Evolutionary conservation across 2,797 vertebrate species (phyloP).

Genomic region (Phrynocephalus forsythii): DNA sequence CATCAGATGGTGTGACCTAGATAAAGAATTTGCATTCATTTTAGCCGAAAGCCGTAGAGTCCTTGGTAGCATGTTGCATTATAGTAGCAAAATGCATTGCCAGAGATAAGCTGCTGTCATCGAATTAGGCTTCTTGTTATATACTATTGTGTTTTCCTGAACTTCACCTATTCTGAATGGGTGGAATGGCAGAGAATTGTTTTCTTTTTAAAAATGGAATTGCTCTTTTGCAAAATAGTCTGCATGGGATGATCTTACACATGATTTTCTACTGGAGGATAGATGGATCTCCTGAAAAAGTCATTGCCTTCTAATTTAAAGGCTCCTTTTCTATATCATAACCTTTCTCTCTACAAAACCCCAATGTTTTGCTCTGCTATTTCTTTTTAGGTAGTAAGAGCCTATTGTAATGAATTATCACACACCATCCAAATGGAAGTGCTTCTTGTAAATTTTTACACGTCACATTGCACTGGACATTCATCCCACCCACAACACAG

Average conservation of each 20-base stretch:
- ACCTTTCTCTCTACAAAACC: slow-evolving; percentile 33
- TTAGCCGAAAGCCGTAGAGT: slow-evolving; percentile 32
- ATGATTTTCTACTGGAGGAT: slow-evolving; percentile 42
- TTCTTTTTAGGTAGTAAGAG: slow-evolving; percentile 35
- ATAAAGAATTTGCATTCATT: slow-evolving; percentile 51
- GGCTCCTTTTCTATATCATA: slow-evolving; percentile 21
- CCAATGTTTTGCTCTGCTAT: slow-evolving; percentile 16
- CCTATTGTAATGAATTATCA: slow-evolving; percentile 31
- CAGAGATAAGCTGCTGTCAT: slow-evolving; percentile 29
- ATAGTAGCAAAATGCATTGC: slow-evolving; percentile 44
- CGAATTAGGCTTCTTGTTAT: background rate
- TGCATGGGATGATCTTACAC: slow-evolving; percentile 75
- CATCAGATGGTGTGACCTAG: slow-evolving; percentile 61
- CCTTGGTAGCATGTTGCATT: slow-evolving; percentile 50
- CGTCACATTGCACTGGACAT: background rate
- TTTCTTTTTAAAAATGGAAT: slow-evolving; percentile 31
- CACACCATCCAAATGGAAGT: slow-evolving; percentile 25
- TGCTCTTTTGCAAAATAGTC: slow-evolving; percentile 59
- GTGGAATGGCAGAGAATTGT: slow-evolving; percentile 26
- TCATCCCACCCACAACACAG: slow-evolving; percentile 8
- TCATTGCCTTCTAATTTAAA: slow-evolving; percentile 54
- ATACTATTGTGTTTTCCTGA: background rate
- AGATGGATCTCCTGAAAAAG: slow-evolving; percentile 35
- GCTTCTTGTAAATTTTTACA: background rate
- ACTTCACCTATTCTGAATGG: slow-evolving; percentile 16